phyloP scores from a whole-genome alignment of 1,140 invertebrate species.

The Magallana ariakensis region DNA sequence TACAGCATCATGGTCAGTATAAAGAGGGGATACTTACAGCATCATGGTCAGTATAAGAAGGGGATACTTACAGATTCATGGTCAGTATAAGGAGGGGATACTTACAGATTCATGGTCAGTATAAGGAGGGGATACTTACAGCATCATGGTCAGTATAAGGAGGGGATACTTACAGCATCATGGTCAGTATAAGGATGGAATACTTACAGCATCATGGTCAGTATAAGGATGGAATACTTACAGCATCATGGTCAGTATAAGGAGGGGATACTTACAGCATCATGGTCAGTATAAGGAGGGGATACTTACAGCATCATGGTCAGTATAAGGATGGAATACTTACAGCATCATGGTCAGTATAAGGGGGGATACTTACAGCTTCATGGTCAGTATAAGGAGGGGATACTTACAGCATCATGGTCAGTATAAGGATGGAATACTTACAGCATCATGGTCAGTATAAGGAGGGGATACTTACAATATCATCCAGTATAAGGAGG shows the following conservation, averaged over 20 bases:
- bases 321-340: constrained; percentile 49
- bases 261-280: constrained; percentile 64
- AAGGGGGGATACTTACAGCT: too few relatives aligned
- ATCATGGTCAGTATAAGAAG: constrained; percentile 64
- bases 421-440: constrained; percentile 51
- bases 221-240: constrained; percentile 52
- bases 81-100: constrained; percentile 49
- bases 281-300: constrained; percentile 60
- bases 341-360: constrained; percentile 73
- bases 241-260: constrained; percentile 67
- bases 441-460: constrained; percentile 73
- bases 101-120: constrained; percentile 72
- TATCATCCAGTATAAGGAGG: too few relatives aligned
- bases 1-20: constrained; percentile 70
- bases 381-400: too few relatives aligned
- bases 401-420: constrained; percentile 70
- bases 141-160: constrained; percentile 65
- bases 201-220: constrained; percentile 72
- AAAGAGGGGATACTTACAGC: constrained; percentile 60
- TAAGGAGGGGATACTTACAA: too few relatives aligned
- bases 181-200: constrained; percentile 54
- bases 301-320: constrained; percentile 71
- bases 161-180: constrained; percentile 66
- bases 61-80: constrained; percentile 69
- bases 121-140: constrained; percentile 58